phyloP scores from a whole-genome alignment of 1,140 invertebrate genomes.

The Cherax quadricarinatus region DNA sequence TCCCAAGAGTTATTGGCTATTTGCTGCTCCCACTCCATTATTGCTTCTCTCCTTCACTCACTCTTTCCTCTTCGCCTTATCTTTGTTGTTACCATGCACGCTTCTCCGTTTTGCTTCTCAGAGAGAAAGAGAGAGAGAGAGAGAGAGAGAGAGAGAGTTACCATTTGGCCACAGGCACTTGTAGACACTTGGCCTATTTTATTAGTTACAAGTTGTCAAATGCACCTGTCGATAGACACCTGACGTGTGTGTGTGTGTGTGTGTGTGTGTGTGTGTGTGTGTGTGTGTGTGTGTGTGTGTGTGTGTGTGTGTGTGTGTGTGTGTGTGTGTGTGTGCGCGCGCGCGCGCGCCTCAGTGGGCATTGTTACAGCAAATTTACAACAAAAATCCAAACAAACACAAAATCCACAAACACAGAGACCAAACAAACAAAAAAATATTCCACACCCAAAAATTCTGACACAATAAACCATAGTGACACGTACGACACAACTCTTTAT shows the following conservation, averaged over 20 bases:
- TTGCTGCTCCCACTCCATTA: conserved; percentile 58
- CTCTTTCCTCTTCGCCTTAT: background rate
- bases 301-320: background rate
- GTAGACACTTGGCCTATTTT: no score
- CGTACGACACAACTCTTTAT: no score
- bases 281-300: background rate
- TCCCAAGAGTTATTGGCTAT: conserved; percentile 58
- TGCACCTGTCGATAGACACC: no score
- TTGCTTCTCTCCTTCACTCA: conserved; percentile 27
- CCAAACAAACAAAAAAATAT: background rate
- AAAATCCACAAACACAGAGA: background rate
- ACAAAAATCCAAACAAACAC: background rate
- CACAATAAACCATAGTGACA: no score
- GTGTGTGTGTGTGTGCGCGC: background rate
- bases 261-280: background rate
- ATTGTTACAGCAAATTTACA: background rate
- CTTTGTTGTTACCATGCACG: background rate
- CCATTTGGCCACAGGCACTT: no score
- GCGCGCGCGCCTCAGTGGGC: background rate
- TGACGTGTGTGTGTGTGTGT: background rate
- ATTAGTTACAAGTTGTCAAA: no score
- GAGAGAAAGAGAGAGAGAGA: no score
- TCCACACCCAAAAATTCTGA: no score
- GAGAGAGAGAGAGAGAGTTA: no score
- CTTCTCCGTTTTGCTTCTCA: background rate